Base-by-base conservation (phyloP, 2,888 invertebrate species). In the Ormyrus labotus region DNA sequence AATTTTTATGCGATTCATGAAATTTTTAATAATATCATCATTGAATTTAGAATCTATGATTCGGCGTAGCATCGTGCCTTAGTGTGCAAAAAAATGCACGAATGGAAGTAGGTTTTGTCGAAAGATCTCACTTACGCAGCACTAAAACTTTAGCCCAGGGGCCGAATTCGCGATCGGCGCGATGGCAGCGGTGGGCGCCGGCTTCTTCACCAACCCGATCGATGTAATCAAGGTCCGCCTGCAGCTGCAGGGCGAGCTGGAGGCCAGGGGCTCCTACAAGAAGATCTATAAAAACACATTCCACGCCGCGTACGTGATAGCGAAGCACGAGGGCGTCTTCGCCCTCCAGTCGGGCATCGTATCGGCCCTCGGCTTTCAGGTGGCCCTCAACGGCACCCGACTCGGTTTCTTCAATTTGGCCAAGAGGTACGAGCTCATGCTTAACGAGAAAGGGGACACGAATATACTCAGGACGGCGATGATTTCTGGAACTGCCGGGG, bases 161-260 rank as follows among this genome's bases (percentile, higher is more conserved):
- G 93, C 93, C 88, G 97, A 97, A 87, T 94, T 97, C 90, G 90
- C 93, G 1, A 92, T 96, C 86, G 98, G 96, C 48, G 98, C 95
- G 0, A 85, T 93, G 3, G 95, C 96, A 0, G 96, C 97, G 0
- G 94, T 95, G 88, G 95, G 96, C 51, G 97, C 97, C 0, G 96
- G 96, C 3, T 87, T 96, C 64, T 95, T 97, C 87, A 97, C 97
- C 0, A 98, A 98, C 89, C 98, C 98, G 0, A 93, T 97, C 85
- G 98, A 98, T 88, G 97, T 98, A 2, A 91, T 97, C 11, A 98
- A 98, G 91, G 97, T 96, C 0, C 93, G 98, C 13, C 94, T 98
- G 86, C 98, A 98, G 88, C 92, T 98, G n/a, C 98, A 98, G 88
- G 96, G 96, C 0, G 96, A 98, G 91, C 89, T 98, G 48, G 93